These are phyloP conservation scores for Erynnis tages DNA, from an alignment of 2,888 invertebrate species.

Conservation along the genomic window DNA sequence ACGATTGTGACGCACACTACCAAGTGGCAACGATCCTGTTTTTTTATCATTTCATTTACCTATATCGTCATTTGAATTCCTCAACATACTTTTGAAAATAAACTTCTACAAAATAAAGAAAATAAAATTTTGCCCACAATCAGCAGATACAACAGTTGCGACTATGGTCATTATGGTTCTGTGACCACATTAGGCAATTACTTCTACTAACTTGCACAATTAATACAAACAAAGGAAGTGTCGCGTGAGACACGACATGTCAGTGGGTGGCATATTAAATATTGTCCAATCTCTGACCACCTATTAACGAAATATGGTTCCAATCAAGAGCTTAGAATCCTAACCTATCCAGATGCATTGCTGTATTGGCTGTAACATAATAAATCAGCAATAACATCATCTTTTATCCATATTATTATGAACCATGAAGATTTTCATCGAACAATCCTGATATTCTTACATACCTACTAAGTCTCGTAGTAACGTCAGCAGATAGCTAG, in stretches of 20 bases:
- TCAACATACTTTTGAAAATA: neutral
- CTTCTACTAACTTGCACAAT: constrained; percentile 68
- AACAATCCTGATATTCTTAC: constrained; percentile 1
- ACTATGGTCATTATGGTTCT: constrained; percentile 56
- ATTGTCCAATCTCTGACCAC: constrained; percentile 32
- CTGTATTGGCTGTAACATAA: neutral
- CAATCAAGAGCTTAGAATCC: neutral
- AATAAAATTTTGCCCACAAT: constrained; percentile 21
- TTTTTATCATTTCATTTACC: too few species aligned
- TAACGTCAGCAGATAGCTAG: constrained; percentile 61
- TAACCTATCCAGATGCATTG: neutral
- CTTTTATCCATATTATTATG: too few species aligned
- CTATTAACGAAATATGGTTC: constrained; percentile 8
- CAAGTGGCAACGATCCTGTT: neutral
- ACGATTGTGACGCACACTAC: neutral
- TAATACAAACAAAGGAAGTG: constrained; percentile 67
- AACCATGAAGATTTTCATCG: neutral
- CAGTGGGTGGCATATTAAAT: constrained; percentile 51
- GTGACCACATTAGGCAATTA: constrained; percentile 65
- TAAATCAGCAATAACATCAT: too few species aligned
- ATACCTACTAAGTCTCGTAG: constrained; percentile 41
- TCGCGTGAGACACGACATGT: constrained; percentile 60
- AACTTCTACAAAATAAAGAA: neutral
- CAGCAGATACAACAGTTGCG: constrained; percentile 52
- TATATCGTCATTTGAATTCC: too few species aligned